phyloP scores from a whole-genome alignment of 2,797 vertebrate genomes.

The Natrix natrix region DNA sequence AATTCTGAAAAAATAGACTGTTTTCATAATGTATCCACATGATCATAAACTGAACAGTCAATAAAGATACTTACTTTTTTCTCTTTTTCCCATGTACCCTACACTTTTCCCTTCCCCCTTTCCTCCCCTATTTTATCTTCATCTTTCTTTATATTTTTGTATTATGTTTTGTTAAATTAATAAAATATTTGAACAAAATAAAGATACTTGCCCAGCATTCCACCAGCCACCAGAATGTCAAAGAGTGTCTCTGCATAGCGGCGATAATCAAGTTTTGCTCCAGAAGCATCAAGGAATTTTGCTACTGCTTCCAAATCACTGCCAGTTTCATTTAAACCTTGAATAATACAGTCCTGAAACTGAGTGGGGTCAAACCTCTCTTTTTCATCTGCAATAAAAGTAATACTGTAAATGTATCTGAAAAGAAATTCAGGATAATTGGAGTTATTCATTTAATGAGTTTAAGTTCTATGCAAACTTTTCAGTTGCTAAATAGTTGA shows the following conservation, averaged over 20 bases:
- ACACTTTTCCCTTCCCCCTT: not conserved
- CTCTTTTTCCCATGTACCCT: not conserved
- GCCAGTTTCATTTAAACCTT: slow-evolving; percentile 98
- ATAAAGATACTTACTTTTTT: not conserved
- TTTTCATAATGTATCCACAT: not conserved
- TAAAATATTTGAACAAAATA: not conserved
- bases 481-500: too few species aligned
- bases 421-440: not conserved
- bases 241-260: slow-evolving; percentile 98
- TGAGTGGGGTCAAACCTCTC: slow-evolving; percentile 99
- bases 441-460: not conserved
- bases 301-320: slow-evolving; percentile 96
- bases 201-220: slow-evolving; percentile 90
- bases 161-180: not conserved
- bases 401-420: not conserved
- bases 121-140: not conserved
- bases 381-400: slow-evolving; percentile 89
- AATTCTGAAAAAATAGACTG: not conserved
- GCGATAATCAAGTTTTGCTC: slow-evolving; percentile 97
- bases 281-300: slow-evolving; percentile 97
- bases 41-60: not conserved
- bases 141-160: not conserved
- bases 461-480: too few species aligned
- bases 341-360: slow-evolving; percentile 98
- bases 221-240: slow-evolving; percentile 98